Evolutionary conservation across 2,797 vertebrate genomes (phyloP), one percentile per base, ranked within the genome.

Genomic region (Diplodus sargus): DNA sequence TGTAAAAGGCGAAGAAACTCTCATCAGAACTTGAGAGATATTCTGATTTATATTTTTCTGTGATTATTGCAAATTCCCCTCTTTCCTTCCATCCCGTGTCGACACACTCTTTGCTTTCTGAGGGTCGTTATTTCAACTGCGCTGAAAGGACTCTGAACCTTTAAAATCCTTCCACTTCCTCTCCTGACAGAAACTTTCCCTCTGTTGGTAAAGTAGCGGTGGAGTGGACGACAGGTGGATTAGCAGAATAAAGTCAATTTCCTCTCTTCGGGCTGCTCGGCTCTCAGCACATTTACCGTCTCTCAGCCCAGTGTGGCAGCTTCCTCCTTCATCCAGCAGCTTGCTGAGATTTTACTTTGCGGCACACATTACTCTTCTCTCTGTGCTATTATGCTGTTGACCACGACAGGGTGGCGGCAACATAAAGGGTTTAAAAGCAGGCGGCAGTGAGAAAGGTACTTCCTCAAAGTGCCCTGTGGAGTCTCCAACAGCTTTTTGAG

Each of bases 221-320:
- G 13, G n/a, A 0, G 43, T 61, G 6, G 49, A 62, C 42, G 10
- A n/a, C 56, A 81, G 79, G 68, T 52, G 47, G 61, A 83, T 61
- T 0, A 62, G 70, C 48, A 74, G 54, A 14, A 64, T 70, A 0
- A 78, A 69, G 66, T 62, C 76, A 69, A 82, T 86, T 87, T 82
- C 17, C 45, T 49, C 20, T 61, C 56, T 17, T 30, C 0, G 43
- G 56, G 45, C 72, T 18, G 3, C 74, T 57, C 9, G 43, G 34
- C 20, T 75, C 53, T 70, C 61, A 9, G 57, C 15, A 1, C 82
- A 81, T 85, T 84, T 70, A 59, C n/a, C 56, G 2, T 43, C 79
- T 74, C 65, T 87, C 61, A 69, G 76, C 85, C 17, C 86, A 77
- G 74, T 39, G 22, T 78, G 84, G 64, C 80, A 39, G 74, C 74